Percentiles rank a stretch among this genome's conserved stretches.
phyloP scores from a whole-genome alignment of 2,888 invertebrate genomes.

The Drosophila putrida region DNA sequence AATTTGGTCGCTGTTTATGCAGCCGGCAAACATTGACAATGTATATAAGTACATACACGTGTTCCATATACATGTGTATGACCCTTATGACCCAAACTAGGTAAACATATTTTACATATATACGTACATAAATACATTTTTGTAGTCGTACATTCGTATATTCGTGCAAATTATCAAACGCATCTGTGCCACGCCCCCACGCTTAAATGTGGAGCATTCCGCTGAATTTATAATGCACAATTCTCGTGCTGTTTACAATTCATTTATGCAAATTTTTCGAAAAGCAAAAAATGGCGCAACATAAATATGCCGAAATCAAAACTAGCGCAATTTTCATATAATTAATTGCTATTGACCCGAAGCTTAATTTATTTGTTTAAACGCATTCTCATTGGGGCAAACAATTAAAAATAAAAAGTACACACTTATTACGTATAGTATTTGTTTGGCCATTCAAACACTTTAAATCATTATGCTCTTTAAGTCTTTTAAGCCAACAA shows the following conservation, averaged over 20 bases:
- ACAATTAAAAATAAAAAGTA: slow-evolving; percentile 7
- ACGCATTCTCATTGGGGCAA: slow-evolving; percentile 14
- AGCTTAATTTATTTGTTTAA: slow-evolving; percentile 58
- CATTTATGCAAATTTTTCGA: slow-evolving; percentile 70
- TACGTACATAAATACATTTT: not conserved
- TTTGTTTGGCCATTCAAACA: slow-evolving; percentile 6
- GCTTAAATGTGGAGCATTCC: slow-evolving; percentile 27
- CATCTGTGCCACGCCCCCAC: slow-evolving; percentile 12
- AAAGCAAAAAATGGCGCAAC: slow-evolving; percentile 40
- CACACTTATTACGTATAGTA: not conserved
- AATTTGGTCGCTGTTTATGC: slow-evolving; percentile 64
- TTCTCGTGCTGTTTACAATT: slow-evolving; percentile 72
- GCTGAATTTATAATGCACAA: slow-evolving; percentile 60
- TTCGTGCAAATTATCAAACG: slow-evolving; percentile 43
- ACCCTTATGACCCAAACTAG: too few relatives aligned
- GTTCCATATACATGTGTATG: not conserved
- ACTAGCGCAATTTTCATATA: slow-evolving; percentile 62
- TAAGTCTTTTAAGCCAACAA: slow-evolving; percentile 30
- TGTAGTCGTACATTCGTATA: slow-evolving; percentile 8
- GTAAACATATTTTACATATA: slow-evolving; percentile 1
- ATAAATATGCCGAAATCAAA: slow-evolving; percentile 65
- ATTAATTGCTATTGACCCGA: slow-evolving; percentile 72
- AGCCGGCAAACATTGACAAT: slow-evolving; percentile 34
- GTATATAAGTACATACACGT: not conserved
- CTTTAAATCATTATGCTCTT: slow-evolving; percentile 41